phyloP scores from a whole-genome alignment of 2,888 invertebrate genomes.

The Andrena bucephala region DNA sequence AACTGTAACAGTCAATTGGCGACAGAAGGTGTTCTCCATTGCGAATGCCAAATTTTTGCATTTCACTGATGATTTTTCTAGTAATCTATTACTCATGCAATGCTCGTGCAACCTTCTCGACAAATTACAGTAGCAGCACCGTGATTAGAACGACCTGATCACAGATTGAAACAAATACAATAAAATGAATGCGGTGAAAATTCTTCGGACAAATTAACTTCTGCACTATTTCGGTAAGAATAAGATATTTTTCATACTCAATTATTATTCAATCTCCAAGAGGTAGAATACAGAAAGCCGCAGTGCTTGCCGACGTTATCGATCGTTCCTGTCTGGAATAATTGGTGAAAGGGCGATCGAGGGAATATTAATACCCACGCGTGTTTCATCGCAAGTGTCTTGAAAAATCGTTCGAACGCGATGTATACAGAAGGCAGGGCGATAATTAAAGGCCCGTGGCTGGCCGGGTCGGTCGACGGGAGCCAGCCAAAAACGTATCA shows the following conservation, averaged over 20 bases:
- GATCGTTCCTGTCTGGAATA: conserved; percentile 8
- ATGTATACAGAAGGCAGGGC: neutral
- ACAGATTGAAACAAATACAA: neutral
- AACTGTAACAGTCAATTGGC: too few species aligned
- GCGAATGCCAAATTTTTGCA: too few species aligned
- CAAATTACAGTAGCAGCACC: too few species aligned
- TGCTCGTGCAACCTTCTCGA: too few species aligned
- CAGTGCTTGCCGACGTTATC: neutral
- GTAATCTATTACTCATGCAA: too few species aligned
- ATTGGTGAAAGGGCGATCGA: neutral
- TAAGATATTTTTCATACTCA: neutral
- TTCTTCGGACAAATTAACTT: neutral
- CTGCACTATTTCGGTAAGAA: neutral
- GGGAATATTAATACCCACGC: neutral
- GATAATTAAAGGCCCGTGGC: neutral
- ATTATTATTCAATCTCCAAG: neutral
- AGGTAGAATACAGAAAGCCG: neutral
- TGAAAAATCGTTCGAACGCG: neutral
- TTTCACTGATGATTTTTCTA: too few species aligned
- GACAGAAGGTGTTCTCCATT: too few species aligned
- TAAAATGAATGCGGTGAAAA: neutral
- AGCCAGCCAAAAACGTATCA: neutral
- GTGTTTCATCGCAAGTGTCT: neutral
- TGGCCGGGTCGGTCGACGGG: neutral
- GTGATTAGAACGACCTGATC: too few species aligned